A percentile compares a stretch with the other conserved stretches of the same genome.
Conservation (phyloP, 2,113 vertebrate genomes). For the Alethe diademata region DNA sequence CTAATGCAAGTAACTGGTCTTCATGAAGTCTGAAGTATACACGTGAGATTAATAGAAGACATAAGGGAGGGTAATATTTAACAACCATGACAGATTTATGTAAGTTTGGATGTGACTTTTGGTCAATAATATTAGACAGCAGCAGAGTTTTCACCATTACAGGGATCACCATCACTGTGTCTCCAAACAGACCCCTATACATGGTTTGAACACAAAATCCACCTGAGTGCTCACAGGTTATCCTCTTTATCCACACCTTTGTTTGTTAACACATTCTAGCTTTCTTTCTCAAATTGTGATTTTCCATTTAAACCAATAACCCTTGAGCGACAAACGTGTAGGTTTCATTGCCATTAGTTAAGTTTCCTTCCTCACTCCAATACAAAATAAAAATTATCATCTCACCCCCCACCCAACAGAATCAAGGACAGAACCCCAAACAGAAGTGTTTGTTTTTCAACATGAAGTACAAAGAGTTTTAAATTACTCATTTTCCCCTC, state of each 20-base stretch:
- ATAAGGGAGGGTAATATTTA: not conserved
- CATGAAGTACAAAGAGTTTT: not conserved
- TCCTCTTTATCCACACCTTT: not conserved
- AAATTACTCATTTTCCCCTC: not conserved
- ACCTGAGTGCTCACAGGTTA: not conserved
- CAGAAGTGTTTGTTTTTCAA: conserved; percentile 11
- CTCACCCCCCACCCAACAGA: not conserved
- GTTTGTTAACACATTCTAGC: not conserved
- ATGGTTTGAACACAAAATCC: not conserved
- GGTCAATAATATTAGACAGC: not conserved
- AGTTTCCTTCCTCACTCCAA: not conserved
- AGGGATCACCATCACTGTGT: not conserved
- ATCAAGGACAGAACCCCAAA: not conserved
- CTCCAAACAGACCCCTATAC: not conserved
- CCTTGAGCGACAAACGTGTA: not conserved
- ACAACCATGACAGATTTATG: not conserved
- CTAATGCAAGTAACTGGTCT: not conserved
- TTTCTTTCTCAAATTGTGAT: not conserved
- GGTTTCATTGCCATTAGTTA: not conserved
- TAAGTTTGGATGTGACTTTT: not conserved
- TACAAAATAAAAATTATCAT: not conserved
- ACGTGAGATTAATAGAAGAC: not conserved
- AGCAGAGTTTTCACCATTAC: not conserved
- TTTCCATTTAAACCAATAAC: not conserved
- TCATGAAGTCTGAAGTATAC: not conserved